phyloP scores from a whole-genome alignment of 92 coral and sea anemone species.

The Zoanthus solanderi region DNA sequence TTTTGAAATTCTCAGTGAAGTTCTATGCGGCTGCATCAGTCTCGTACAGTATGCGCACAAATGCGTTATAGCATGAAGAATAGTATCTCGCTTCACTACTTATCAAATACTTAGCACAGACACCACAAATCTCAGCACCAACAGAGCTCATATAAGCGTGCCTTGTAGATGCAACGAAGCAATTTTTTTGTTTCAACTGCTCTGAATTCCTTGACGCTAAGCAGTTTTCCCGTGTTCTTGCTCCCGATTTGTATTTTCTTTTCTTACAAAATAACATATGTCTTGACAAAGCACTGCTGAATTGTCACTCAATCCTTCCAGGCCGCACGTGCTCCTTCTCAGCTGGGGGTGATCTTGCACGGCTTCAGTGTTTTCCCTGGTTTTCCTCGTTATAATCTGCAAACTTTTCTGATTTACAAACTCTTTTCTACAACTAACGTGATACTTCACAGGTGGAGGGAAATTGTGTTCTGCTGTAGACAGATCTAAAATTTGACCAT shows the following conservation, averaged over 20 bases:
- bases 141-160: conserved; percentile 36
- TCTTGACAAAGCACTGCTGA: not conserved
- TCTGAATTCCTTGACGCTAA: not conserved
- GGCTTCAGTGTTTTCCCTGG: conserved; percentile 22
- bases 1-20: conserved; percentile 40
- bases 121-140: conserved; percentile 44
- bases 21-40: conserved; percentile 45
- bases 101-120: conserved; percentile 57
- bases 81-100: conserved; percentile 61
- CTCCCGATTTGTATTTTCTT: not conserved
- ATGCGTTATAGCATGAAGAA: conserved; percentile 46
- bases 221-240: not conserved
- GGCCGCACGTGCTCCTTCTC: conserved; percentile 20
- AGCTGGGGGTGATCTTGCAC: conserved; percentile 36
- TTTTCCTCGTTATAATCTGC: conserved; percentile 24
- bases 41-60: conserved; percentile 48
- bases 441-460: conserved; percentile 51
- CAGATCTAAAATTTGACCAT: conserved; percentile 48
- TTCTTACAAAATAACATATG: not conserved
- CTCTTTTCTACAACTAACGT: conserved; percentile 36
- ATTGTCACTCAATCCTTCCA: not conserved
- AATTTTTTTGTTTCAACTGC: conserved; percentile 36
- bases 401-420: conserved; percentile 43
- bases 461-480: conserved; percentile 44
- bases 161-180: conserved; percentile 54